A percentile compares a stretch with the other conserved stretches of the same genome.
Conservation (phyloP, 2,888 invertebrate genomes). For the Tromatobia lineatoria region DNA sequence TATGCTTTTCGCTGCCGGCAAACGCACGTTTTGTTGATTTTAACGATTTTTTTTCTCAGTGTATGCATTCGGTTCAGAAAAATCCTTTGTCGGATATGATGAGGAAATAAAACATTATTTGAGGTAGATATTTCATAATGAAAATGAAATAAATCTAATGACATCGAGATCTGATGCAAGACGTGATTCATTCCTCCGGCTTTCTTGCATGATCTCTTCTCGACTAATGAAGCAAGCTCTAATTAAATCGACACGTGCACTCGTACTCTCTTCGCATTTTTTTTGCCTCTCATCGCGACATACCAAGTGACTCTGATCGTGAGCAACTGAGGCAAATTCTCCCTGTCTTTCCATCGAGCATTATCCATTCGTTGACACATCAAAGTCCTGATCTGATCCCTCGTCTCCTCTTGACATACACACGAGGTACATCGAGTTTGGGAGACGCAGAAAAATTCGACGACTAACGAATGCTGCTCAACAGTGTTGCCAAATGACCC, state of each 20-base stretch:
- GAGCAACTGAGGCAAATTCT: slow-evolving; percentile 43
- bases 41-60: too few relatives aligned
- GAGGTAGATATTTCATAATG: background rate
- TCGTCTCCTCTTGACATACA: slow-evolving; percentile 29
- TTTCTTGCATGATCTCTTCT: slow-evolving; percentile 9
- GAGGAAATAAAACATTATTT: background rate
- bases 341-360: slow-evolving; percentile 54
- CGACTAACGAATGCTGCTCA: slow-evolving; percentile 32
- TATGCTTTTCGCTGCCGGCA: too few relatives aligned
- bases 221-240: slow-evolving; percentile 58
- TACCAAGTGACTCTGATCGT: slow-evolving; percentile 15
- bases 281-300: slow-evolving; percentile 22
- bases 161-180: background rate
- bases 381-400: slow-evolving; percentile 35
- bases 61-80: background rate
- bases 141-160: background rate
- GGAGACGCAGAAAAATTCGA: slow-evolving; percentile 48
- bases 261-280: slow-evolving; percentile 20
- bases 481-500: background rate
- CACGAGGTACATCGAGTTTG: slow-evolving; percentile 24
- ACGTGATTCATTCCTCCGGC: background rate
- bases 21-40: too few relatives aligned
- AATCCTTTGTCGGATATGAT: background rate
- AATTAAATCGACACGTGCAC: slow-evolving; percentile 52
- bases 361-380: slow-evolving; percentile 59